These are phyloP conservation scores for Reinhardtius hippoglossoides DNA, from an alignment of 2,113 vertebrate species.

Conservation along the genomic window DNA sequence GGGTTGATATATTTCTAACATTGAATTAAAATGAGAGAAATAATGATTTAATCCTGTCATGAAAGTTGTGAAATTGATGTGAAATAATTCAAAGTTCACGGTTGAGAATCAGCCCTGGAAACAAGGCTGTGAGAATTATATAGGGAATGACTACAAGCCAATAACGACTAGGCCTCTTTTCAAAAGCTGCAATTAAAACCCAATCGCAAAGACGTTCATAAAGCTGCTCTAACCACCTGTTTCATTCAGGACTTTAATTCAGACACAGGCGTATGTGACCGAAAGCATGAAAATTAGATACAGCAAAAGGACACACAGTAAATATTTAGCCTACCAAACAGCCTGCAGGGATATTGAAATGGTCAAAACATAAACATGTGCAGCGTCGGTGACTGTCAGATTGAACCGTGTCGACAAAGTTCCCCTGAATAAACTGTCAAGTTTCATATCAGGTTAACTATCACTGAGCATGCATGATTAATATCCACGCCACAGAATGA, in stretches of 20 bases:
- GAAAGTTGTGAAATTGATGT: background rate
- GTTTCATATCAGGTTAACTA: background rate
- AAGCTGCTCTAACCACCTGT: slow-evolving; percentile 10
- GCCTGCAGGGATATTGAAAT: background rate
- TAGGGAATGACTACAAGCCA: slow-evolving; percentile 12
- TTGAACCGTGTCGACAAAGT: background rate
- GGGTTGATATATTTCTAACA: slow-evolving; percentile 1
- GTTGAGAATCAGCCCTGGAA: slow-evolving; percentile 25
- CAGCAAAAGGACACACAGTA: background rate
- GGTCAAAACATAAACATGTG: background rate
- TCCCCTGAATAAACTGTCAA: background rate
- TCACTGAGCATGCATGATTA: background rate
- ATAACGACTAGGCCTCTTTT: slow-evolving; percentile 23
- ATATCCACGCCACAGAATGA: background rate
- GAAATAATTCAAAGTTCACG: slow-evolving; percentile 3
- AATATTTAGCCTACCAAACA: too few relatives aligned
- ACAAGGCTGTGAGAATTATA: slow-evolving; percentile 23
- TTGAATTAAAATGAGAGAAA: slow-evolving; percentile 16
- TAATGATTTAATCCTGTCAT: slow-evolving; percentile 10
- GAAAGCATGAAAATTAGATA: background rate
- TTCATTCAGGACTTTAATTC: slow-evolving; percentile 19
- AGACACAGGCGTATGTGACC: background rate
- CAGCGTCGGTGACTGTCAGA: background rate
- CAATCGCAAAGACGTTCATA: slow-evolving; percentile 36
- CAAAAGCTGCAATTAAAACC: slow-evolving; percentile 46